Base-by-base conservation (phyloP, 1,140 invertebrate species). In the Bathynomus jamesi region DNA sequence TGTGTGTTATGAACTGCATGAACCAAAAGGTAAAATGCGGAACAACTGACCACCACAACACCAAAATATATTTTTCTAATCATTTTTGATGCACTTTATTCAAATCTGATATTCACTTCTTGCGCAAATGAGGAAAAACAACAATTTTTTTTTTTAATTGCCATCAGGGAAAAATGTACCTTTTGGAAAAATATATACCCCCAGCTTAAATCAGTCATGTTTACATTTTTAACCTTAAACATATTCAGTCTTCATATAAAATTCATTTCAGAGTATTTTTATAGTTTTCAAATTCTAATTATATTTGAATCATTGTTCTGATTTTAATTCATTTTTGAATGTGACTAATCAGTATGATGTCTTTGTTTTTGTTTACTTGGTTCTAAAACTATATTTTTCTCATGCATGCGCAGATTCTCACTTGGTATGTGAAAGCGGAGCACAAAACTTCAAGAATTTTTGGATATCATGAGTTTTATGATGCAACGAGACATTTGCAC, bases 371-470 rank as follows among this genome's bases (percentile, higher is more conserved):
- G 25, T 31, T 21, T 4, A 40, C 3, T 21, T 8, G 0, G 24
- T 32, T 4, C 4, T 21, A 21, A 28, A 61, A 4, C 17, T 11
- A 11, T 63, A 24, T n/a, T 10, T 10, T 62, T 63, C 10, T 70
- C 21, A 28, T 28, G 28, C 8, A 53, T 40, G 67, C 69, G 4
- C 71, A 72, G 71, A 28, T 68, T 21, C 21, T 72, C 17, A 73
- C 72, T 4, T 73, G 72, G 72, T 73, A 69, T 66, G 61, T 73
- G 29, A 73, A 73, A 29, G 72, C 67, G 10, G 63, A 73, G 28
- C 72, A 73, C 32, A 40, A 40, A 17, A 7, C 17, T 40, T 8
- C 32, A 8, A 40, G 32, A 40, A 40, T 40, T 40, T 17, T 40
- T 7, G 32, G 32, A 40, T 40, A 40, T 17, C 32, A 40, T 40